Evolutionary conservation across 64 coral and sea anemone genomes (phyloP), one percentile per base, ranked within the genome.

Genomic region (Actinia equina): DNA sequence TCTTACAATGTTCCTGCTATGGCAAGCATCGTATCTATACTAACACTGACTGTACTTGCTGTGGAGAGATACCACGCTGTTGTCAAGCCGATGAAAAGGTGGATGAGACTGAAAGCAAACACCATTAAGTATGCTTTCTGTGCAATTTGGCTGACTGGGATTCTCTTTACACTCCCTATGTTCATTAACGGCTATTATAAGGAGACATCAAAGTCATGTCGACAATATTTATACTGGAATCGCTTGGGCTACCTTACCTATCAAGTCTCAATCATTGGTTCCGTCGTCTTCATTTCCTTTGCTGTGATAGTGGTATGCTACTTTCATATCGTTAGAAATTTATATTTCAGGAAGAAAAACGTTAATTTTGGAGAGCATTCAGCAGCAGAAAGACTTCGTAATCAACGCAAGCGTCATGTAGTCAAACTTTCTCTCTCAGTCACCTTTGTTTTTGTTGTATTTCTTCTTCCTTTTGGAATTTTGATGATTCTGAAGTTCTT

Each of bases 1-100:
- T 77, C 82, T 27, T 91, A 92, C 42, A 88, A 79, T 8, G 79
- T 95, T 17, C 82, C 90, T 5, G 64, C 69, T 43, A 80, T 89
- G 2, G 57, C 86, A 51, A 77, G 91, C 15, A 76, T 88, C 20
- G 83, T 86, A 10, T 95, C 93, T 27, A 59, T 92, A 0, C 46
- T 95, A 11, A 95, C 94, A 44, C 65, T 92, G 6, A 89, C 87
- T 18, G n/a, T 95, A 43, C 17, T 95, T 6, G 77, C 94, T 5
- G 42, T 88, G 30, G 94, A 95, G 59, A 78, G 94, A 30, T 92
- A 95, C 58, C 82, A 95, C 82, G 94, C 94, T 3, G 16, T 95
- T 0, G 69, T 92, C 17, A 95, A 95, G 26, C 90, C 94, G 2
- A 89, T 95, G 90, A 17, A 77, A 6, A 41, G 8, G 4, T 54